Conservation (phyloP, 2,797 vertebrate genomes). For the Acrocephalus scirpaceus region DNA sequence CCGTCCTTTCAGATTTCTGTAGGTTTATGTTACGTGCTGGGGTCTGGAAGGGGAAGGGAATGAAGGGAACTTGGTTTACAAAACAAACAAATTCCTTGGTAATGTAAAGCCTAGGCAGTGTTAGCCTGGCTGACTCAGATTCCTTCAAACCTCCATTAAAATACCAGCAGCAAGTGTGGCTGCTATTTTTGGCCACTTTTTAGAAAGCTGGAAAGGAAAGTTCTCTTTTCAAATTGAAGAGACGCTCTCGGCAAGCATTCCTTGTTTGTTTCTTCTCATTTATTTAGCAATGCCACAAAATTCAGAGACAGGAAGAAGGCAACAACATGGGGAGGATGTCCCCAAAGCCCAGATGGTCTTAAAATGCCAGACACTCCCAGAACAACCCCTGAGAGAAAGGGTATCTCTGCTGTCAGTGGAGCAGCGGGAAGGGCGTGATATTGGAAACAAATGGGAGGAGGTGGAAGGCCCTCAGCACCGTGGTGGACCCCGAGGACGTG, state of each 20-base stretch:
- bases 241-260: background rate
- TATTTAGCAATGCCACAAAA: background rate
- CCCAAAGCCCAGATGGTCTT: background rate
- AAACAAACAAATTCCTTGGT: constrained; percentile 83
- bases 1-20: background rate
- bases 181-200: constrained; percentile 67
- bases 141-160: constrained; percentile 84
- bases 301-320: background rate
- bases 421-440: background rate
- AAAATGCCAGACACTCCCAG: background rate
- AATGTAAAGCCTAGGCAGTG: constrained; percentile 79
- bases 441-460: background rate
- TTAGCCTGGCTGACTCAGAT: constrained; percentile 81
- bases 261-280: background rate
- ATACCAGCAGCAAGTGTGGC: constrained; percentile 76
- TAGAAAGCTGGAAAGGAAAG: constrained; percentile 40
- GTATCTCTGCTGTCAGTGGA: background rate
- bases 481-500: background rate
- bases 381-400: background rate
- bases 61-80: constrained; percentile 79
- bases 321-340: background rate
- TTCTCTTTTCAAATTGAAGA: constrained; percentile 5
- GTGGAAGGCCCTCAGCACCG: background rate
- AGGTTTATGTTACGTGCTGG: constrained; percentile 28
- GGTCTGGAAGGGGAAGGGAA: constrained; percentile 58